phyloP scores from a whole-genome alignment of 2,888 invertebrate genomes.

The Volucella inflata region DNA sequence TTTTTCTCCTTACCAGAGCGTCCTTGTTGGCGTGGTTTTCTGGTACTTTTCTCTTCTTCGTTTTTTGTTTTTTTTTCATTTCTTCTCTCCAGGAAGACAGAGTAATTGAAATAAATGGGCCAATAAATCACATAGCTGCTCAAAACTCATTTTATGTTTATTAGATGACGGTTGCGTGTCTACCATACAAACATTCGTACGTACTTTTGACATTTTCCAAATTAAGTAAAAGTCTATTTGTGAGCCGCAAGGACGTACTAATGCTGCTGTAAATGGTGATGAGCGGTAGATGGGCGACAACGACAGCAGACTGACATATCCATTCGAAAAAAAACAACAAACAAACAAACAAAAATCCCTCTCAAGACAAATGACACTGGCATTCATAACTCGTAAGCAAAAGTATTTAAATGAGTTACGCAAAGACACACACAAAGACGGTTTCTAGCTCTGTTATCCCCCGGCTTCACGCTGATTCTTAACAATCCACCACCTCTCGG shows the following conservation, averaged over 20 bases:
- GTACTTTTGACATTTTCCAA: constrained; percentile 57
- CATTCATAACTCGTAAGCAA: constrained; percentile 51
- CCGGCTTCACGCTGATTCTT: too few species aligned
- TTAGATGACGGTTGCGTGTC: constrained; percentile 72
- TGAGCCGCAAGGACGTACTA: constrained; percentile 25
- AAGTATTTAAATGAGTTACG: constrained; percentile 63
- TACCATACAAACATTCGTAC: constrained; percentile 58
- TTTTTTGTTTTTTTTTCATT: constrained; percentile 10
- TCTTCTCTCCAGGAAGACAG: constrained; percentile 30
- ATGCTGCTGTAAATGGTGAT: constrained; percentile 18
- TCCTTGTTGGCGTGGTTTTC: not conserved
- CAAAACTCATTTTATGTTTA: constrained; percentile 74
- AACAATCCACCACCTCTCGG: too few species aligned
- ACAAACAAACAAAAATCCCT: constrained; percentile 16
- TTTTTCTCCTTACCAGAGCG: constrained; percentile 25
- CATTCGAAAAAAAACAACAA: not conserved
- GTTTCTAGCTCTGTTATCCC: too few species aligned
- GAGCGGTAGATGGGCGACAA: not conserved
- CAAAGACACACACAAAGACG: constrained; percentile 42
- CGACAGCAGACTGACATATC: not conserved
- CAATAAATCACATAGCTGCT: constrained; percentile 74
- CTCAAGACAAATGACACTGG: constrained; percentile 54
- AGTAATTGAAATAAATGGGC: constrained; percentile 74
- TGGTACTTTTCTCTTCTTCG: not conserved
- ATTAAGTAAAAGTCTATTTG: constrained; percentile 52